Base-by-base conservation (phyloP, 2,888 invertebrate species). In the Ochropacha duplaris region DNA sequence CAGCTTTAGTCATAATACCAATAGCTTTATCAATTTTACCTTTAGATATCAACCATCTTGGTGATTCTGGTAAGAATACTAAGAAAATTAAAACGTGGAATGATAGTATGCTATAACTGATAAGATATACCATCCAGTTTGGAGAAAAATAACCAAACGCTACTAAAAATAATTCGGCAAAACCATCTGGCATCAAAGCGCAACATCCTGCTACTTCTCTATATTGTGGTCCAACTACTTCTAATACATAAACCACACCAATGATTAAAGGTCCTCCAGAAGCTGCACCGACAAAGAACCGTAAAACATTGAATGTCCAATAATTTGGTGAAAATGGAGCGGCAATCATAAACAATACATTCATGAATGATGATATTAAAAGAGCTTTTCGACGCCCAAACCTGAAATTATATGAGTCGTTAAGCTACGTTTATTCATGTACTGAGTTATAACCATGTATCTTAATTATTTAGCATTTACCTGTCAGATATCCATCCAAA, bases 211-310 rank as follows among this genome's bases (percentile, higher is more conserved):
- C 82, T 2, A 73, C 65, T 59, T 93, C 94, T 56, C 94, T 87
- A 39, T 88, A 83, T 34, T 84, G 77, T 0, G 87, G 84, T 4
- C 95, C 95, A 54, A 94, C 89, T n/a, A 94, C 83, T 81, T 95
- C 95, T 92, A 95, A 94, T 1, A 94, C 87, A 8, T 94, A 83
- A 9, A 87, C 80, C 31, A 84, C 57, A 22, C 79, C 74, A 9
- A 82, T 76, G 22, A 96, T 94, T 94, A 97, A 95, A 0, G 95
- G 95, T 14, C 97, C 97, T 50, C 96, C 96, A 1, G 96, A 95
- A 8, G 96, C 95, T 54, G 95, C 81, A 0, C 96, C 96, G 24
- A 94, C 93, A 6, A 96, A 76, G 71, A 96, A 95, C 64, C 96
- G 70, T 55, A 95, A 83, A 0, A 94, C 49, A 34, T 95, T 92